phyloP scores from a whole-genome alignment of 37 sponge, comb jelly and placozoan species.

The Diacarnus erythraeanus region DNA sequence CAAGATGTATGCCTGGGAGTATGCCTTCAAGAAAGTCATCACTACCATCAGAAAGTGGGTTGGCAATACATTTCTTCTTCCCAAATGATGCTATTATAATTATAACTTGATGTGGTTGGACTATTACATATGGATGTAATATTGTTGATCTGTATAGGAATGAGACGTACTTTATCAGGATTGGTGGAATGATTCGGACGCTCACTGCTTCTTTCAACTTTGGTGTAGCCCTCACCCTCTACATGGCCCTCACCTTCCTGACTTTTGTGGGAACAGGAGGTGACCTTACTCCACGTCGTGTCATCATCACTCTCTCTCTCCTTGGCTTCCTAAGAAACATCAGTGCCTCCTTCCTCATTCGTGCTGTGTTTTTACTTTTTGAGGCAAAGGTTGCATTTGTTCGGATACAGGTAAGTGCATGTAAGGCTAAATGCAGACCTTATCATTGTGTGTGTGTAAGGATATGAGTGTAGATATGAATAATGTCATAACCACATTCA shows the following conservation, averaged over 20 bases:
- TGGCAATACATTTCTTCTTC: not conserved
- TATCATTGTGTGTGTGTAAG: too few relatives aligned
- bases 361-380: not conserved
- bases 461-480: too few relatives aligned
- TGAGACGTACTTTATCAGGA: slow-evolving; percentile 2
- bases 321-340: slow-evolving; percentile 23
- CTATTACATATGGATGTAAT: not conserved
- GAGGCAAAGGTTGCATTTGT: slow-evolving; percentile 38
- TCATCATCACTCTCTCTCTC: slow-evolving; percentile 36
- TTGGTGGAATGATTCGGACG: slow-evolving; percentile 23
- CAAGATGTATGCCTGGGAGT: slow-evolving; percentile 95
- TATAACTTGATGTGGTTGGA: not conserved
- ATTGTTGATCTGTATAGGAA: slow-evolving; percentile 16
- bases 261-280: slow-evolving; percentile 14
- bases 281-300: slow-evolving; percentile 22
- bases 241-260: slow-evolving; percentile 16
- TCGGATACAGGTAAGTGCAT: slow-evolving; percentile 36
- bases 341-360: slow-evolving; percentile 10
- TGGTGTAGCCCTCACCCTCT: not conserved
- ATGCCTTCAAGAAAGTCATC: slow-evolving; percentile 66
- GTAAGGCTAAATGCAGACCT: too few relatives aligned
- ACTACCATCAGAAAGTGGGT: slow-evolving; percentile 10
- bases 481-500: too few relatives aligned
- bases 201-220: not conserved
- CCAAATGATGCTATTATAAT: not conserved